Evolutionary conservation across 2,113 vertebrate genomes (phyloP), one percentile per base, ranked within the genome.

Genomic region (Muscicapa adusta): DNA sequence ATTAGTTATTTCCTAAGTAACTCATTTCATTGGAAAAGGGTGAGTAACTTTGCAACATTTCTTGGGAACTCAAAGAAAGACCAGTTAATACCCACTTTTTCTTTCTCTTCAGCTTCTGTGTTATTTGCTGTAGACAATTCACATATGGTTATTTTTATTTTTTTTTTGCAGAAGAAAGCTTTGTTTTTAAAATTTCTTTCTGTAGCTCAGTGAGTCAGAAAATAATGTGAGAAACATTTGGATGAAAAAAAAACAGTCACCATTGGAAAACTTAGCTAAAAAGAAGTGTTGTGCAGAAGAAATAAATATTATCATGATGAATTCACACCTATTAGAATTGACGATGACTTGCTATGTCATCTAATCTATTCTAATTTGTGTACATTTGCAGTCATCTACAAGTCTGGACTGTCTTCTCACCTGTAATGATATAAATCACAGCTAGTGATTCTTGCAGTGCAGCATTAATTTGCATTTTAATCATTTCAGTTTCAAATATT

Each of bases 1-100:
- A 91, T 94, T 82, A 88, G 85, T 91, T 92, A 85, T 91, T 95
- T 94, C 93, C 88, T 62, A 85, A 91, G 67, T 65, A 92, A 91
- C 71, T 87, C 9, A 38, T 68, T 96, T 91, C 70, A 36, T 14
- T 79, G 89, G 81, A 84, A 95, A 92, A 89, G 48, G 8, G 18
- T 91, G 91, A 88, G 31, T 86, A 94, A 94, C 42, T 92, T 94
- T 94, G 48, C 34, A 58, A 17, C 14, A 66, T 82, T 78, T 68
- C 78, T 89, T 68, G 54, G 33, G 71, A 91, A 91, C 67, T 82
- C 47, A 89, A 79, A n/a, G 31, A 86, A 77, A 66, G 81, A 50
- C 2, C 2, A n/a, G 17, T n/a, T 57, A 43, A 42, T 53, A 71
- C 17, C 18, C 74, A 11, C 1, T 78, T 87, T 88, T 84, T 63